Evolutionary conservation across 2,888 invertebrate species (phyloP).

Genomic region (Macropis europaea): DNA sequence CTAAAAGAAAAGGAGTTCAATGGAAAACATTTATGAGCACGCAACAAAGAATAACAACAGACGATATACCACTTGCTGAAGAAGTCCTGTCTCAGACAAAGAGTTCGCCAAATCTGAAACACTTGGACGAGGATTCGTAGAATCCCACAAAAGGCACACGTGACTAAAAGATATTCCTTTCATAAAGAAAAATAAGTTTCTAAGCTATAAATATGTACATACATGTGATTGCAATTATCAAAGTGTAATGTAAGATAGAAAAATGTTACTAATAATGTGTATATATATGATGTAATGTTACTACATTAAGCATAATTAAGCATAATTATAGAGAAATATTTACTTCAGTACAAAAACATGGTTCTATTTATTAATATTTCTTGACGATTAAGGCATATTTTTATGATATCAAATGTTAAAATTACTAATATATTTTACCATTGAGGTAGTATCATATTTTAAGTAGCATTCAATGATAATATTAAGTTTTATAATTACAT

Average conservation of each 20-base stretch:
- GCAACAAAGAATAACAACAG: slow-evolving; percentile 58
- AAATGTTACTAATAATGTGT: background rate
- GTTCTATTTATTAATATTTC: too few species aligned
- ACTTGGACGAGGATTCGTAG: slow-evolving; percentile 1
- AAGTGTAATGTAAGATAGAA: background rate
- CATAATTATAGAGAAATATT: too few species aligned
- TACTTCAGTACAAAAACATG: too few species aligned
- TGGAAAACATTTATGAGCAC: slow-evolving; percentile 67
- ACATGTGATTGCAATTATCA: background rate
- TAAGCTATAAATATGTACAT: background rate
- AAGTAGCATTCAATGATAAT: too few species aligned
- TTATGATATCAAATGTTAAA: background rate
- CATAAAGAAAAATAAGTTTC: background rate
- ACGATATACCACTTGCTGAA: slow-evolving; percentile 59
- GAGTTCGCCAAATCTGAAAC: slow-evolving; percentile 65
- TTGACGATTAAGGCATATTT: too few species aligned
- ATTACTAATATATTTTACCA: background rate
- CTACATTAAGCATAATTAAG: background rate
- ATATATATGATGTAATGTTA: background rate
- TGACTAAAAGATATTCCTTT: background rate
- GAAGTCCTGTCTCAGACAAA: slow-evolving; percentile 57
- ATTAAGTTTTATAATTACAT: background rate
- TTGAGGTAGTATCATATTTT: too few species aligned
- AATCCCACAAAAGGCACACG: background rate
- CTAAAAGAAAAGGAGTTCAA: slow-evolving; percentile 72